Evolutionary conservation across 2,888 invertebrate genomes (phyloP), one percentile per base, ranked within the genome.

Genomic region (Ptilodon capucinus): DNA sequence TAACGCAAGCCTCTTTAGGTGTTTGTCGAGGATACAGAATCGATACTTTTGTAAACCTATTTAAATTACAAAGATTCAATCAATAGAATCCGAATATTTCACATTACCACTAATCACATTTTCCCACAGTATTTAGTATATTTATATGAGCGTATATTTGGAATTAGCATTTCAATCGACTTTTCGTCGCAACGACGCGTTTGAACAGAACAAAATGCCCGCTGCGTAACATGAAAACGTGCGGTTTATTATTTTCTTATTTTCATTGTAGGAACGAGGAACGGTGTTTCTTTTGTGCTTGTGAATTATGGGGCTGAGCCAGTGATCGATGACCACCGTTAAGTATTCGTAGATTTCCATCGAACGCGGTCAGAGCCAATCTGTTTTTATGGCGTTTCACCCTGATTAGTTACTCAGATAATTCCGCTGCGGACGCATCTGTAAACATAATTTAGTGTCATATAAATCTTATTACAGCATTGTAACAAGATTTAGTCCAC

Each of bases 291-390:
- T 41, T 60, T 63, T 65, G 57, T 57, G 44, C 30, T 21, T 36
- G 30, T 48, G 53, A 60, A 48, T 48, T 57, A 54, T 60, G 34
- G 50, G 48, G 42, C 52, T 54, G 38, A 18, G 30, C 5, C 36
- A 42, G 46, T 67, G 65, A 64, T 65, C 51, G 63, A 65, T 65
- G 48, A 39, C 21, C 13, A 23, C 41, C 25, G 46, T 53, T 46
- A 47, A 39, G 46, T 53, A 52, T 51, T 52, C 46, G 49, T 47
- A 45, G 51, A 48, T 50, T 13, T 40, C 40, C 40, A 41, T 35
- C 39, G 23, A 36, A 25, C 36, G 47, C 43, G 46, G 48, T 44
- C 39, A 34, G 28, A 47, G 7, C 25, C 40, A 44, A 39, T 36
- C n/a, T 21, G 42, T 45, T 43, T 32, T 45, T 19, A 38, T 19